These are phyloP conservation scores for Pseudochaenichthys georgianus DNA, from an alignment of 2,797 vertebrate species.

Conservation along the genomic window DNA sequence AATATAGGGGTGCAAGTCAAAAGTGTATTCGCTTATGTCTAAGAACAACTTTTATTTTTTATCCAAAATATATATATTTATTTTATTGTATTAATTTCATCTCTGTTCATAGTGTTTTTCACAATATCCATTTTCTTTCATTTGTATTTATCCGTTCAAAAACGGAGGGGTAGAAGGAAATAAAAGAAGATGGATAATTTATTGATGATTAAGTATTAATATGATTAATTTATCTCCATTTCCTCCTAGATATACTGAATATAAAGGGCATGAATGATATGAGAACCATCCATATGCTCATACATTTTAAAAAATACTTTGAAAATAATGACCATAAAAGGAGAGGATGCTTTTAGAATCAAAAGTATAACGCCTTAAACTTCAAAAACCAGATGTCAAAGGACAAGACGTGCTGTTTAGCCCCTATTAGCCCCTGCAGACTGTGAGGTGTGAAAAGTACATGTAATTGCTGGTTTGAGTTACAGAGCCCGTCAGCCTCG, in stretches of 20 bases:
- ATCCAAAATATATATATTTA: no score
- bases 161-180: not conserved
- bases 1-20: not conserved
- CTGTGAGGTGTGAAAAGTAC: constrained; percentile 61
- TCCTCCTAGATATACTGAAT: no score
- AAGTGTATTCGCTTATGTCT: no score
- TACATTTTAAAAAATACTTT: not conserved
- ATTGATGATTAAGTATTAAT: not conserved
- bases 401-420: constrained; percentile 43
- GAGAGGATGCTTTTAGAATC: not conserved
- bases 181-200: not conserved
- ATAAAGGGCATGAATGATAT: no score
- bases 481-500: constrained; percentile 46
- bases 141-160: not conserved
- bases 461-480: constrained; percentile 54
- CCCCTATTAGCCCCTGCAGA: constrained; percentile 49
- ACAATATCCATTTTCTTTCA: not conserved
- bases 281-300: not conserved
- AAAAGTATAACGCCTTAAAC: not conserved
- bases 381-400: not conserved
- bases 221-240: not conserved
- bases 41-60: not conserved
- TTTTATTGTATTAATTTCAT: not conserved
- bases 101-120: not conserved
- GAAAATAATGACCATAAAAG: not conserved